These are phyloP conservation scores for Sebastolobus alascanus DNA, from an alignment of 2,797 vertebrate genomes.

Conservation along the genomic window DNA sequence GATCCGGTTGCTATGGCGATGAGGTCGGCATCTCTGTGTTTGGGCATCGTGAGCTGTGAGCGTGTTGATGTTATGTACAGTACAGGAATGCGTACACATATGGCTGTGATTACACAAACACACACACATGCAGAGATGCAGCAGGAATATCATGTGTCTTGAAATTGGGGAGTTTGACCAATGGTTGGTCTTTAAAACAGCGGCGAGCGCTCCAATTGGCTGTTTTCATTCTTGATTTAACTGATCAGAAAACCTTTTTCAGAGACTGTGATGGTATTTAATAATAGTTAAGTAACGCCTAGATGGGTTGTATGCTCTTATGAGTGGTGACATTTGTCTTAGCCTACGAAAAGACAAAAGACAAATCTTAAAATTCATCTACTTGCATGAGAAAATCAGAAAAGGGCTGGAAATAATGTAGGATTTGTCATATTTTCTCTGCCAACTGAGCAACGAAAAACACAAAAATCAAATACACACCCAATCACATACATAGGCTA, in stretches of 20 bases:
- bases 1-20: slow-evolving; percentile 81
- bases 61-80: slow-evolving; percentile 79
- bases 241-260: background rate
- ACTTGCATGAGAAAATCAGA: background rate
- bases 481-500: slow-evolving; percentile 3
- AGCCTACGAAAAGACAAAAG: background rate
- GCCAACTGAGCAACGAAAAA: slow-evolving; percentile 16
- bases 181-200: slow-evolving; percentile 32
- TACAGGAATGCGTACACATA: slow-evolving; percentile 78
- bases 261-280: slow-evolving; percentile 6
- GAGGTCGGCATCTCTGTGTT: slow-evolving; percentile 71
- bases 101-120: slow-evolving; percentile 77
- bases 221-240: slow-evolving; percentile 19
- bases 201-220: slow-evolving; percentile 22
- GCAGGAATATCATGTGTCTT: slow-evolving; percentile 63
- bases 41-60: slow-evolving; percentile 70
- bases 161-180: slow-evolving; percentile 52
- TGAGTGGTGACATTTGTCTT: slow-evolving; percentile 3
- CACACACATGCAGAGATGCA: slow-evolving; percentile 51
- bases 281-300: background rate
- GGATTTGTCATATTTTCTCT: slow-evolving; percentile 17
- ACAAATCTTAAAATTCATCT: slow-evolving; percentile 31
- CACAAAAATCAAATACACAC: slow-evolving; percentile 20
- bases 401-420: slow-evolving; percentile 16
- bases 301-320: background rate